Evolutionary conservation across 1,140 invertebrate genomes (phyloP).

Genomic region (Neuroterus valhalla): DNA sequence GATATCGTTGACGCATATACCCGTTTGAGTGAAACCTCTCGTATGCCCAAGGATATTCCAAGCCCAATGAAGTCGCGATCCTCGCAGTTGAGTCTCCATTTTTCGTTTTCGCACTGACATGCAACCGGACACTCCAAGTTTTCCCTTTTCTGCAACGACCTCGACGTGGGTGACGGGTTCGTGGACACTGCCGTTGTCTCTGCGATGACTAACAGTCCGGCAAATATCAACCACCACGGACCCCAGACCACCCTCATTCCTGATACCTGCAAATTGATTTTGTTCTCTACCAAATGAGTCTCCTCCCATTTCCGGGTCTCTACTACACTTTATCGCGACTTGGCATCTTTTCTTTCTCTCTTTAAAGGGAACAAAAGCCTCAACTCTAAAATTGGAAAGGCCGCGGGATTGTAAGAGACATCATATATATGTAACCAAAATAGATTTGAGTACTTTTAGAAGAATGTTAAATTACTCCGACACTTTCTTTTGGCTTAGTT

Average conservation of each 20-base stretch:
- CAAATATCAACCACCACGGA: slow-evolving; percentile 60
- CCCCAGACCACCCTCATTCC: slow-evolving; percentile 71
- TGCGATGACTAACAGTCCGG: slow-evolving; percentile 63
- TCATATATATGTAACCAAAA: too few species aligned
- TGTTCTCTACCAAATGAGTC: slow-evolving; percentile 19
- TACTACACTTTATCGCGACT: too few species aligned
- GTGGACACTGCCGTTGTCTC: slow-evolving; percentile 22
- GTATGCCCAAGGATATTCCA: slow-evolving; percentile 3
- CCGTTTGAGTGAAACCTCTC: slow-evolving; percentile 47
- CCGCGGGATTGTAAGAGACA: too few species aligned
- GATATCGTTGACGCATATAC: slow-evolving; percentile 49
- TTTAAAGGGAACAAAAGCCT: too few species aligned
- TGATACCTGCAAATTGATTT: slow-evolving; percentile 60
- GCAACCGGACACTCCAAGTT: slow-evolving; percentile 51
- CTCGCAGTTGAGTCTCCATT: slow-evolving; percentile 51
- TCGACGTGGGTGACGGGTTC: slow-evolving; percentile 2
- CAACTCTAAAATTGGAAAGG: too few species aligned
- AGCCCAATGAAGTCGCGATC: slow-evolving; percentile 46
- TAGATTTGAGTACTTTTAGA: too few species aligned
- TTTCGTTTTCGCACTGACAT: slow-evolving; percentile 56
- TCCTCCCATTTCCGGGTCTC: too few species aligned
- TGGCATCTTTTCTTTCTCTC: too few species aligned
- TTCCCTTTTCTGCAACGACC: slow-evolving; percentile 7
- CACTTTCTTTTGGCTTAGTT: not conserved
- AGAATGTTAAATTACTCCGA: too few species aligned